These are phyloP conservation scores for Varanus salvator DNA, from an alignment of 2,113 vertebrate species.

Conservation along the genomic window DNA sequence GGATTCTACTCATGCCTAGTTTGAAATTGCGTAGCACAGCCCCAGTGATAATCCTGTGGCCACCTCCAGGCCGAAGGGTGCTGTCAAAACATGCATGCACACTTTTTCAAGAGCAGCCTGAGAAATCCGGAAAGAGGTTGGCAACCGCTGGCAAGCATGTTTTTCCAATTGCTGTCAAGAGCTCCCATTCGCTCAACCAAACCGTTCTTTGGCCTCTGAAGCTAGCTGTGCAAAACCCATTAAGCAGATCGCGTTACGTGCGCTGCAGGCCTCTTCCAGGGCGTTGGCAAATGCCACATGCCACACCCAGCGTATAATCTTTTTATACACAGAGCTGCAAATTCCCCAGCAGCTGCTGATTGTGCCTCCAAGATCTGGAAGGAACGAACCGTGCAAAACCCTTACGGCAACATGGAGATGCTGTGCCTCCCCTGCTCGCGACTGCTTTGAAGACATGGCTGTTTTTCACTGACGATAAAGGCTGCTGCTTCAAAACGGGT, in stretches of 20 bases:
- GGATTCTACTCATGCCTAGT: no score
- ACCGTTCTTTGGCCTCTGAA: conserved; percentile 55
- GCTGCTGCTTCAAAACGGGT: background rate
- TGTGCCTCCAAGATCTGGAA: conserved; percentile 33
- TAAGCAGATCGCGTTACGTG: conserved; percentile 64
- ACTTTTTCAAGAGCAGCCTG: background rate
- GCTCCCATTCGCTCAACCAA: conserved; percentile 50
- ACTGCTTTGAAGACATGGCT: background rate
- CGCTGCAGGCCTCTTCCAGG: conserved; percentile 49
- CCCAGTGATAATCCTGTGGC: background rate
- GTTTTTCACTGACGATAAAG: background rate
- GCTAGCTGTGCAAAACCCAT: conserved; percentile 67
- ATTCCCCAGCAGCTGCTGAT: conserved; percentile 63
- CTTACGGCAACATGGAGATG: background rate
- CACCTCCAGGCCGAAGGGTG: background rate
- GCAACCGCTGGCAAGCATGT: background rate
- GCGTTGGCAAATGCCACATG: conserved; percentile 61
- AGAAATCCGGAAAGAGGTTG: background rate
- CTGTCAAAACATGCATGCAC: background rate
- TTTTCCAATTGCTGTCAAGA: background rate
- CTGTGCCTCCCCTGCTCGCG: background rate
- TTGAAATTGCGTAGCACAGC: background rate
- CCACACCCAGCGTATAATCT: conserved; percentile 72
- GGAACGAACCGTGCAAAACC: conserved; percentile 14
- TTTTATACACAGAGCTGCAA: conserved; percentile 63